A percentile compares a stretch with the other conserved stretches of the same genome.
phyloP scores from a whole-genome alignment of 1,140 invertebrate genomes.

The Berghia stephanieae region DNA sequence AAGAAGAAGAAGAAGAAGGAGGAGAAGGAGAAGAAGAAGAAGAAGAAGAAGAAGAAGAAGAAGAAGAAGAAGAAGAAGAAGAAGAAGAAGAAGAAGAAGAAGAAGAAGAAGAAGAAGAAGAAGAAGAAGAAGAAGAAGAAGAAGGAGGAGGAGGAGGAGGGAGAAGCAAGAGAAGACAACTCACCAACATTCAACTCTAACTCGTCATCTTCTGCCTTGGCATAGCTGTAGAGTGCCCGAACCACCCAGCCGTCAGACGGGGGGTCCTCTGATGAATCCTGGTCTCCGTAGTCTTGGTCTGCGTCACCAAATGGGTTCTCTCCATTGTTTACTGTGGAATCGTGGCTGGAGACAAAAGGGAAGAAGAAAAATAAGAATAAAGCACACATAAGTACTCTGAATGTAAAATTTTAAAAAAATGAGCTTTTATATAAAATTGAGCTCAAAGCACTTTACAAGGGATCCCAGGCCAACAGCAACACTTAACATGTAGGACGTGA shows the following conservation, averaged over 20 bases:
- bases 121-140: too few species aligned
- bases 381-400: background rate
- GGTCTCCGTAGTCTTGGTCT: conserved; percentile 44
- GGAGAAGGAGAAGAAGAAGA: background rate
- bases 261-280: conserved; percentile 74
- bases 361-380: conserved; percentile 2
- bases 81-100: background rate
- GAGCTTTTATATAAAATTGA: too few species aligned
- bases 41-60: background rate
- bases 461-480: too few species aligned
- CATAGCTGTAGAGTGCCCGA: conserved; percentile 94
- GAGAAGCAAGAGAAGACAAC: conserved; percentile 25
- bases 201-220: conserved; percentile 95
- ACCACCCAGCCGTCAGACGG: conserved; percentile 91
- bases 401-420: background rate
- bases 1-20: too few species aligned
- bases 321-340: conserved; percentile 17
- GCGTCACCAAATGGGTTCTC: conserved; percentile 59
- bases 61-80: background rate
- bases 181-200: conserved; percentile 94
- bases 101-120: background rate
- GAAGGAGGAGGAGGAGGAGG: too few species aligned
- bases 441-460: too few species aligned
- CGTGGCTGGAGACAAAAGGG: conserved; percentile 18
- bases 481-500: too few species aligned